Base-by-base conservation (phyloP, 2,113 vertebrate genomes). In the Progne subis region DNA sequence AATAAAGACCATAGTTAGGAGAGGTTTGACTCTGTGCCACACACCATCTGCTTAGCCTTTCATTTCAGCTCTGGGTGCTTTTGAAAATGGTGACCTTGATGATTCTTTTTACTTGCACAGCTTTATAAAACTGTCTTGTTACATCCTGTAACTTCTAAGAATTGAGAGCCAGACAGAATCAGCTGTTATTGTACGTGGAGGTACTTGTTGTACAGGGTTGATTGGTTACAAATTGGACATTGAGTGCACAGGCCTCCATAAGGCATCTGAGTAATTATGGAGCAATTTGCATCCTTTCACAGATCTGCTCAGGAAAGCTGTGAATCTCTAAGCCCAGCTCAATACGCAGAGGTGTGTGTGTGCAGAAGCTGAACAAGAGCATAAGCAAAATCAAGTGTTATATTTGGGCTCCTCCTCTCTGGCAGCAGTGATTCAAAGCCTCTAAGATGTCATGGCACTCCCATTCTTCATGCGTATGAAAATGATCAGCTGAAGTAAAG, bases 211-310 rank as follows among this genome's bases (percentile, higher is more conserved):
- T 92, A 74, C 76, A 31, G 69, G 32, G 72, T 50, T 88, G 94
- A 94, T 94, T 91, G 60, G 86, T 88, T 94, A 90, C 93, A 94
- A 95, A 91, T 94, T 88, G 82, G 79, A 93, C 88, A 70, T 82
- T 90, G 91, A 94, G 88, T 82, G 83, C 52, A 84, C 39, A 84
- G 86, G 44, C 65, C 65, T 86, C 86, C 90, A 72, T 84, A 74
- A 95, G n/a, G n/a, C 56, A 71, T 91, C 83, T 81, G 52, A 91
- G 72, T 92, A 94, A 95, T 94, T 95, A 94, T 0, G 29, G 95
- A 85, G 61, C 76, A 93, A 96, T 96, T 93, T 96, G 76, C 93
- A 93, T 93, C 56, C 72, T 90, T 95, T 95, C 71, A 80, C 57
- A 77, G 85, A 41, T 92, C n/a, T 82, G 50, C 69, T 86, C 32